Evolutionary conservation across 2,888 invertebrate species (phyloP).

Genomic region (Oconnorella tubifera): DNA sequence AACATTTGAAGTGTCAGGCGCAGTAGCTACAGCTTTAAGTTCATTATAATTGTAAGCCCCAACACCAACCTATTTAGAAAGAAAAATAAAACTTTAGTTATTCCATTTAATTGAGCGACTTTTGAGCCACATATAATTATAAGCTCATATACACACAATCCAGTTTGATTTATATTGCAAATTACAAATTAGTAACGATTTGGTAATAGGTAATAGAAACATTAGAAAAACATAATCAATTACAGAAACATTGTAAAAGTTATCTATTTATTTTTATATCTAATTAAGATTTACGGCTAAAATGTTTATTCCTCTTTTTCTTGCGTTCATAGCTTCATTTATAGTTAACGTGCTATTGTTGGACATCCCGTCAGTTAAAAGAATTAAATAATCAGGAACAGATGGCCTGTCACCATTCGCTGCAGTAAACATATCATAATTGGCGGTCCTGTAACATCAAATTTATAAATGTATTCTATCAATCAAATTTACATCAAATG

Average conservation of each 20-base stretch:
- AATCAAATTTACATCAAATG: not conserved
- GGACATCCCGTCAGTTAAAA: conserved; percentile 28
- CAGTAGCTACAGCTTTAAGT: conserved; percentile 41
- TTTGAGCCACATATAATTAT: no score
- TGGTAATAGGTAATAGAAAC: no score
- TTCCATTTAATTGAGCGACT: not conserved
- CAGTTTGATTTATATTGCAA: not conserved
- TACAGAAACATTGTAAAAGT: no score
- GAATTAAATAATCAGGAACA: conserved; percentile 21
- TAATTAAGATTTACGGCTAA: conserved; percentile 24
- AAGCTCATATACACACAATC: no score
- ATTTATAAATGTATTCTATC: not conserved
- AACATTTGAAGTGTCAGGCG: conserved; percentile 37
- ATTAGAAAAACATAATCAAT: not conserved
- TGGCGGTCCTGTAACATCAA: conserved; percentile 14
- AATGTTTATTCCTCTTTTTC: conserved; percentile 19
- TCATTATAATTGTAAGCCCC: conserved; percentile 37
- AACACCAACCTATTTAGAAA: conserved; percentile 21
- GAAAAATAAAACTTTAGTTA: not conserved
- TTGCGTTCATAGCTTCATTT: conserved; percentile 2
- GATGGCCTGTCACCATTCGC: conserved; percentile 22
- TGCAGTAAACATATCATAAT: conserved; percentile 24
- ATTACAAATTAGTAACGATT: no score
- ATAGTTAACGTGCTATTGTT: conserved; percentile 1
- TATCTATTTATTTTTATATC: no score